Conservation (phyloP, 1,140 invertebrate genomes). For the Diabrotica virgifera region DNA sequence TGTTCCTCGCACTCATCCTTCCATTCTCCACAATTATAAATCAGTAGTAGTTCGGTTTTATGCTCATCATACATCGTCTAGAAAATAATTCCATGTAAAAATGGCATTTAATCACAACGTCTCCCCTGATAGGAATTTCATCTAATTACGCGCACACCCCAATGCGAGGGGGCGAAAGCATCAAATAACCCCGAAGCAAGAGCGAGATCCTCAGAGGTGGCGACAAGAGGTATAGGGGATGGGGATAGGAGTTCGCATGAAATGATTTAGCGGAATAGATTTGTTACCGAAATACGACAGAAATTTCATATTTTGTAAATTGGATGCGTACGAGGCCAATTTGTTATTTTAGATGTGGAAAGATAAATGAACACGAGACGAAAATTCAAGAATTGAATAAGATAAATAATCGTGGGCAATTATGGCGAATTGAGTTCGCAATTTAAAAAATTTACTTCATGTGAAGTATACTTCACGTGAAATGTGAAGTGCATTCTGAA, state of each 20-base stretch:
- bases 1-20: not conserved
- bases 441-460: too few relatives aligned
- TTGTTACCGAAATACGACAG: not conserved
- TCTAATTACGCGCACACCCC: slow-evolving; percentile 36
- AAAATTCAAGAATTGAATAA: too few relatives aligned
- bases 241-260: not conserved
- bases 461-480: too few relatives aligned
- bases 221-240: not conserved
- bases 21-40: slow-evolving; percentile 13
- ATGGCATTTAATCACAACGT: slow-evolving; percentile 27
- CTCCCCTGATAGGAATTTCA: slow-evolving; percentile 38
- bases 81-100: slow-evolving; percentile 24
- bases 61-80: slow-evolving; percentile 14
- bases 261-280: not conserved
- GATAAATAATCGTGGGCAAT: too few relatives aligned
- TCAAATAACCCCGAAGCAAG: slow-evolving; percentile 3
- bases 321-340: too few relatives aligned
- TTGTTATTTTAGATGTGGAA: too few relatives aligned
- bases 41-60: slow-evolving; percentile 8
- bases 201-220: slow-evolving; percentile 10
- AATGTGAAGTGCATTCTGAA: too few relatives aligned
- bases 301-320: not conserved
- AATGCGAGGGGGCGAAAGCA: slow-evolving; percentile 22
- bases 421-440: too few relatives aligned
- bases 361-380: too few relatives aligned